A percentile compares a stretch with the other conserved stretches of the same genome.
These are phyloP conservation scores for Nephrotoma guestfalica DNA, from an alignment of 2,888 invertebrate genomes.

Conservation along the genomic window DNA sequence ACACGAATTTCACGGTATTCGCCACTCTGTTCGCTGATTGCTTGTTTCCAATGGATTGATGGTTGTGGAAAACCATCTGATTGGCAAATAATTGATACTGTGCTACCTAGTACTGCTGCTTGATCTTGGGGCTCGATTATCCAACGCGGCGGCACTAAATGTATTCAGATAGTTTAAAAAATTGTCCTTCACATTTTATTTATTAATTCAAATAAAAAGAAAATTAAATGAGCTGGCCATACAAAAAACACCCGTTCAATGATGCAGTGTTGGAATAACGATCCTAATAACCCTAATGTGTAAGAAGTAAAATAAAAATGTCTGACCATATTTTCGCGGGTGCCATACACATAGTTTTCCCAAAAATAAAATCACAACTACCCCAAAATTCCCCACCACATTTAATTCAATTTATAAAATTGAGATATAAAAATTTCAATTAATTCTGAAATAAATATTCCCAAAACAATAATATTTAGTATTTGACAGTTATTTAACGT, in stretches of 20 bases:
- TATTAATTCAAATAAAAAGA: background rate
- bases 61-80: conserved; percentile 64
- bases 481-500: too few species aligned
- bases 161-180: background rate
- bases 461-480: too few species aligned
- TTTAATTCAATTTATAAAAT: too few species aligned
- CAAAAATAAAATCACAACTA: too few species aligned
- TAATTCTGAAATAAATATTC: too few species aligned
- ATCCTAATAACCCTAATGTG: too few species aligned
- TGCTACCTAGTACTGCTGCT: conserved; percentile 54
- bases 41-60: conserved; percentile 38
- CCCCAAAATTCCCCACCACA: too few species aligned
- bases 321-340: too few species aligned
- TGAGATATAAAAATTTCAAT: too few species aligned
- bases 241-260: background rate
- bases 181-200: background rate
- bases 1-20: conserved; percentile 38
- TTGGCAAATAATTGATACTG: conserved; percentile 51
- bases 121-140: conserved; percentile 56
- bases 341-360: too few species aligned
- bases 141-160: conserved; percentile 61
- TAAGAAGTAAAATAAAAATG: too few species aligned
- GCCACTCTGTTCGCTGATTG: conserved; percentile 35
- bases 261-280: background rate
- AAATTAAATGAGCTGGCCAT: background rate